A percentile compares a stretch with the other conserved stretches of the same genome.
These are phyloP conservation scores for Hylyphantes graminicola DNA, from an alignment of 1,140 invertebrate genomes.

Conservation along the genomic window DNA sequence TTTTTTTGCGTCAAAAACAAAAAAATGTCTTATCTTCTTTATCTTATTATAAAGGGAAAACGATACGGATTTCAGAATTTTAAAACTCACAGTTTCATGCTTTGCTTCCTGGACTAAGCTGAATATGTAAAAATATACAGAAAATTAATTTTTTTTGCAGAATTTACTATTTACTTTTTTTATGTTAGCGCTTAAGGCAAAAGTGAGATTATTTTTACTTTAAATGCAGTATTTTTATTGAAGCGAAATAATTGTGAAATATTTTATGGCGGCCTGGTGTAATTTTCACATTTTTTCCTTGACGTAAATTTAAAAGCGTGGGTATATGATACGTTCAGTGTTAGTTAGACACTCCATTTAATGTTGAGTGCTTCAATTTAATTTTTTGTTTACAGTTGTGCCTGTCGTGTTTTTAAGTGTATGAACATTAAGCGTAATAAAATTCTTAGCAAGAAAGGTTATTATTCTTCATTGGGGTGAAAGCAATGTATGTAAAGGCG, in stretches of 20 bases:
- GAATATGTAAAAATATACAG: slow-evolving; percentile 10
- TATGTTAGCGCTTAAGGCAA: neutral
- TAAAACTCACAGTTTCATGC: slow-evolving; percentile 5
- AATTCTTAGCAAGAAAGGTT: too few relatives aligned
- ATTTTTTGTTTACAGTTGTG: too few relatives aligned
- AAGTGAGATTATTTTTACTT: neutral
- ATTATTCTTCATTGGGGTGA: too few relatives aligned
- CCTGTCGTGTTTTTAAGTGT: too few relatives aligned
- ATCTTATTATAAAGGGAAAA: slow-evolving; percentile 11
- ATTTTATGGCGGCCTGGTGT: neutral
- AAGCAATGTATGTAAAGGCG: too few relatives aligned
- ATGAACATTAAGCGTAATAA: too few relatives aligned
- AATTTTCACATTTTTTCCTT: too few relatives aligned
- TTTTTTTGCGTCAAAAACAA: neutral
- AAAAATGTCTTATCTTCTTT: neutral
- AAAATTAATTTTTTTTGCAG: slow-evolving; percentile 12
- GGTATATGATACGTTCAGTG: too few relatives aligned
- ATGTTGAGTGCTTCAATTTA: too few relatives aligned
- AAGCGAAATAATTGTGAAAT: neutral
- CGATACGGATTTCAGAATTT: slow-evolving; percentile 26
- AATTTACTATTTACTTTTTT: neutral
- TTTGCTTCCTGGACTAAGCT: neutral
- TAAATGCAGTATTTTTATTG: neutral
- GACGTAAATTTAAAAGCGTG: too few relatives aligned
- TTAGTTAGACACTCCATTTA: too few relatives aligned